These are phyloP conservation scores for Synchiropus splendidus DNA, from an alignment of 2,113 vertebrate genomes.

Conservation along the genomic window DNA sequence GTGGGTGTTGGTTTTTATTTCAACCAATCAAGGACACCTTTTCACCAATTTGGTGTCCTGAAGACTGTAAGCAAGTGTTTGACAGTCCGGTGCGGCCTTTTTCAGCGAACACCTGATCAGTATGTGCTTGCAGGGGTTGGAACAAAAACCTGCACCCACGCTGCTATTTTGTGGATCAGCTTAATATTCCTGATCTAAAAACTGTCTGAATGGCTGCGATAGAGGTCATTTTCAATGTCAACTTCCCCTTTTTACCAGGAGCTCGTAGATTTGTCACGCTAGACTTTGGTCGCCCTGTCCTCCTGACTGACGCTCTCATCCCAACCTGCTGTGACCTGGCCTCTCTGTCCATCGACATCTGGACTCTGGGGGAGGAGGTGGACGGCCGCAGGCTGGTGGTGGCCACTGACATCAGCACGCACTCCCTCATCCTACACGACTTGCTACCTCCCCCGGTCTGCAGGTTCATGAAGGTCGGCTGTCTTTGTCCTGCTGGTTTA, in stretches of 20 bases:
- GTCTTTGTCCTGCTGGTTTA: background rate
- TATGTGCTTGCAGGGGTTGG: no score
- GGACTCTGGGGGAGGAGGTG: slow-evolving; percentile 96
- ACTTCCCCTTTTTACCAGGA: slow-evolving; percentile 56
- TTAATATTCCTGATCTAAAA: no score
- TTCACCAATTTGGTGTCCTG: no score
- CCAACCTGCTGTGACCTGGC: slow-evolving; percentile 94
- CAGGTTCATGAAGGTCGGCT: slow-evolving; percentile 94
- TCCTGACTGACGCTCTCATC: slow-evolving; percentile 91
- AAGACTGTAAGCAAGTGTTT: no score
- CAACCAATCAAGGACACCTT: no score
- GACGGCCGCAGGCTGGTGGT: slow-evolving; percentile 92
- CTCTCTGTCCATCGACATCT: slow-evolving; percentile 96
- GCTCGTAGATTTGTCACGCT: slow-evolving; percentile 94
- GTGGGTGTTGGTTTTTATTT: no score
- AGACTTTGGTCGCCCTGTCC: slow-evolving; percentile 90
- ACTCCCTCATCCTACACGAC: slow-evolving; percentile 94
- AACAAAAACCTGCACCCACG: no score
- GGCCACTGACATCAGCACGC: slow-evolving; percentile 96
- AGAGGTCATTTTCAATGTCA: background rate
- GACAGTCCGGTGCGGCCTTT: no score
- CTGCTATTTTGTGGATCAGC: no score
- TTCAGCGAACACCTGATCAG: no score
- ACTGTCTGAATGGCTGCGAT: background rate
- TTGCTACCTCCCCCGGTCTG: slow-evolving; percentile 92